phyloP scores from a whole-genome alignment of 1,140 invertebrate species.

The Diabrotica undecimpunctata region DNA sequence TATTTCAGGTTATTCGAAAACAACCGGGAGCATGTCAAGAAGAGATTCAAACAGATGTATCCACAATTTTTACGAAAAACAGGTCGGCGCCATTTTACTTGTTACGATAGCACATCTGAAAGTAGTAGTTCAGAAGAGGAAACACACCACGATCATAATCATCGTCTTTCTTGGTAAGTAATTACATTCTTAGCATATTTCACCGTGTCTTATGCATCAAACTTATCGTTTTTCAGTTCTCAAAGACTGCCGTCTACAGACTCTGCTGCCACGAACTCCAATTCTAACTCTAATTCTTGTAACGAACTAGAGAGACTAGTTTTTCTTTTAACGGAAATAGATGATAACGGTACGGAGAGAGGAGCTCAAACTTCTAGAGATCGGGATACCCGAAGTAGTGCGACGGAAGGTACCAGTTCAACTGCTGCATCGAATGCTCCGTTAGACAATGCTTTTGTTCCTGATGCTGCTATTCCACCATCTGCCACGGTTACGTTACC shows the following conservation, averaged over 20 bases:
- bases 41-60: slow-evolving; percentile 36
- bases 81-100: slow-evolving; percentile 14
- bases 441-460: too few relatives aligned
- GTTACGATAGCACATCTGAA: slow-evolving; percentile 36
- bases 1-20: slow-evolving; percentile 34
- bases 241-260: not conserved
- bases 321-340: not conserved
- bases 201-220: too few relatives aligned
- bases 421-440: not conserved
- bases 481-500: too few relatives aligned
- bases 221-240: not conserved
- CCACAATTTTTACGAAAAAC: slow-evolving; percentile 31
- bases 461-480: too few relatives aligned
- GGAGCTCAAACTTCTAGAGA: not conserved
- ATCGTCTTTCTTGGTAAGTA: too few relatives aligned
- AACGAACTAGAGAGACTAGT: not conserved
- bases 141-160: not conserved
- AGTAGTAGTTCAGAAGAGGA: slow-evolving; percentile 42
- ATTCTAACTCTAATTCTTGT: not conserved
- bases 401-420: not conserved
- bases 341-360: not conserved
- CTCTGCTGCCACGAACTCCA: not conserved
- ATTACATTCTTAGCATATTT: too few relatives aligned
- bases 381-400: not conserved
- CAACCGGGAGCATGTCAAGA: slow-evolving; percentile 31